Base-by-base conservation (phyloP, 2,888 invertebrate species). In the Drosophila testacea region DNA sequence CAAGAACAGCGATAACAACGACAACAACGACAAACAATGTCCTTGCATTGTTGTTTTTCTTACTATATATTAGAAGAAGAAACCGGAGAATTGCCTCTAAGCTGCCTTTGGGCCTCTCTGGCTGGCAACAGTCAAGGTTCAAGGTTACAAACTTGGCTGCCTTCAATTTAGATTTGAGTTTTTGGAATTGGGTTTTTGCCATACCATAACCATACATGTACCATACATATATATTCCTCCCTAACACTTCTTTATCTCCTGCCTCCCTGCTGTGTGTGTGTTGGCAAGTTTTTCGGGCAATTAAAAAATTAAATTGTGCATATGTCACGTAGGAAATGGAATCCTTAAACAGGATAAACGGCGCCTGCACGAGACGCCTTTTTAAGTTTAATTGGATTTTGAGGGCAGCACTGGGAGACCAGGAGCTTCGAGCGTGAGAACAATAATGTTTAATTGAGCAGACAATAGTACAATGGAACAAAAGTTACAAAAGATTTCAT, bases 231-330 rank as follows among this genome's bases (percentile, higher is more conserved):
- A 11, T 30, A n/a, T 32, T 13, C 22, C 13, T 30, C 2, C n/a
- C 10, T 28, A 7, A 4, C 28, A 6, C 13, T 5, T 11, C 28
- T 36, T 7, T 32, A 2, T 10, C 32, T 22, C 22, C 59, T 32
- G 22, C 16, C 39, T 6, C 10, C n/a, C 9, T 34, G 36, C 10
- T 41, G 2, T 1, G 38, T 1, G 38, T n/a, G 38, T 61, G 10
- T 44, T 57, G 52, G 69, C 67, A 71, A 72, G 69, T 83, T 82
- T 79, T 79, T 76, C 67, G 71, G 86, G 88, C 88, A 83, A 88
- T 88, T 83, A 88, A 85, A 77, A 83, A 83, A 82, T 88, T 83
- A 85, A 82, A 88, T 88, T 83, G 88, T 83, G 85, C 83, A 83
- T 88, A 83, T 73, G 79, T 83, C 88, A 87, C 79, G 80, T 79